phyloP scores from a whole-genome alignment of 2,113 vertebrate genomes.

The Myanophis thanlyinensis region DNA sequence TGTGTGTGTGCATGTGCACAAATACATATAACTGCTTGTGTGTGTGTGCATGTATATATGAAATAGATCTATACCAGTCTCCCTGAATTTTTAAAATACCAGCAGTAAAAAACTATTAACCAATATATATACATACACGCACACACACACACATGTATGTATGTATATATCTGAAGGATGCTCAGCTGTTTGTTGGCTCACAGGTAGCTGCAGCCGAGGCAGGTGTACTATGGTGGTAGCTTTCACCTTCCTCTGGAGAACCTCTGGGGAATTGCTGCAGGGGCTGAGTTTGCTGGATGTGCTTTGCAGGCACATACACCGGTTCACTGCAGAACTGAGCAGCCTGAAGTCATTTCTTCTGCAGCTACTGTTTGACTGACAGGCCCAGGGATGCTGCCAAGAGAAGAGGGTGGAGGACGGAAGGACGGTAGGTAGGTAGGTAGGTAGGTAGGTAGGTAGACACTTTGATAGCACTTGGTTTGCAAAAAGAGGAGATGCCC shows the following conservation, averaged over 20 bases:
- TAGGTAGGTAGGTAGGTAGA: not conserved
- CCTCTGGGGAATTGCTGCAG: not conserved
- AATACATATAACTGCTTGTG: not conserved
- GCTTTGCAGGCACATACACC: not conserved
- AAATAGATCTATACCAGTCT: too few relatives aligned
- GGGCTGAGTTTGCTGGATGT: too few relatives aligned
- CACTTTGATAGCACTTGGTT: not conserved
- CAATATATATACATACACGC: too few relatives aligned
- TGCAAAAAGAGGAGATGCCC: not conserved
- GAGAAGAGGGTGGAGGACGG: not conserved
- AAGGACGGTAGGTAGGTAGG: fast-evolving
- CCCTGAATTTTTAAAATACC: too few relatives aligned
- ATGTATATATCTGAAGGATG: not conserved
- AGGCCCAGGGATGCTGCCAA: not conserved
- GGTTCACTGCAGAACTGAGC: not conserved
- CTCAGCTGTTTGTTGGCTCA: too few relatives aligned
- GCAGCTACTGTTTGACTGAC: constrained; percentile 4
- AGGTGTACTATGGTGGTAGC: not conserved
- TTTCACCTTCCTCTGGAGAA: too few relatives aligned
- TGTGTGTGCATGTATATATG: too few relatives aligned
- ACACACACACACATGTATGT: too few relatives aligned
- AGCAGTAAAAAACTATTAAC: too few relatives aligned
- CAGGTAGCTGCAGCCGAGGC: not conserved
- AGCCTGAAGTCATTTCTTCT: constrained; percentile 3
- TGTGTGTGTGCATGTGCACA: not conserved